Evolutionary conservation across 1,140 invertebrate genomes (phyloP).

Genomic region (Acromyrmex charruanus): DNA sequence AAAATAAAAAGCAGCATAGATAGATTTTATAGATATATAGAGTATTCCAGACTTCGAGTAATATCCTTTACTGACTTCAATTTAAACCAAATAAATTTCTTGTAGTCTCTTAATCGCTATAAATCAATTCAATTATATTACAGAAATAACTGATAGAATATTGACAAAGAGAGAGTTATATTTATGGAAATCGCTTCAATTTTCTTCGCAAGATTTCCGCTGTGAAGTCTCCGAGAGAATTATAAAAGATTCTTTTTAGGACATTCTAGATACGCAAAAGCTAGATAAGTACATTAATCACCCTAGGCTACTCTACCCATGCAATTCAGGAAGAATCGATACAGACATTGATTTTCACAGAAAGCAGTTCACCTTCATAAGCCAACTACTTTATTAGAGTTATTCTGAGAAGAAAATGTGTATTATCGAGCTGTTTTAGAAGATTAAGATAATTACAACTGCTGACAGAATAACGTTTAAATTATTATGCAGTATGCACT

Average conservation of each 20-base stretch:
- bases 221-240: background rate
- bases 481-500: no score
- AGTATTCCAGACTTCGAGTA: no score
- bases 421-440: conserved; percentile 48
- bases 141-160: no score
- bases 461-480: background rate
- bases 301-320: background rate
- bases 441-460: background rate
- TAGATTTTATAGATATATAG: no score
- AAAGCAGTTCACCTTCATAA: conserved; percentile 5
- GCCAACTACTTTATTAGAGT: background rate
- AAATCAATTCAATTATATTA: no score
- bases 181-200: background rate
- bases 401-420: background rate
- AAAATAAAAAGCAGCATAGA: no score
- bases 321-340: conserved; percentile 32
- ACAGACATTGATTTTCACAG: conserved; percentile 17
- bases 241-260: background rate
- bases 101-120: no score
- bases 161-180: background rate
- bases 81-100: no score
- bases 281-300: conserved; percentile 12
- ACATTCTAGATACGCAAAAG: background rate
- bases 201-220: background rate
- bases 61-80: no score